These are phyloP conservation scores for Onychomys arenicola DNA, from an alignment of 2,797 vertebrate genomes.

Conservation along the genomic window DNA sequence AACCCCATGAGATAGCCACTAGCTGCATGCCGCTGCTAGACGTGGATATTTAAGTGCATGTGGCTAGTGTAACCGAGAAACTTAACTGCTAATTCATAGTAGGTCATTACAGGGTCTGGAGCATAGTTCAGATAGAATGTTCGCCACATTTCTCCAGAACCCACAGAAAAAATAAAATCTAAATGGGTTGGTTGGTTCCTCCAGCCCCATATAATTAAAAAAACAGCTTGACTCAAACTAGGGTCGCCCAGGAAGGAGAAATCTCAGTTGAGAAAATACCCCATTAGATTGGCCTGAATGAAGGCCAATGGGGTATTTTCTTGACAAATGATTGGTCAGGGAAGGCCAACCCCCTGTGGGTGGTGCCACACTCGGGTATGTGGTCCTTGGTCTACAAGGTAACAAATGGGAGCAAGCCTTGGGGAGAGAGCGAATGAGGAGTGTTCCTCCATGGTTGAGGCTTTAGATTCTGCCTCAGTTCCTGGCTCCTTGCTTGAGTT, in stretches of 20 bases:
- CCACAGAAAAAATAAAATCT: neutral
- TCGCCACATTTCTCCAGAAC: neutral
- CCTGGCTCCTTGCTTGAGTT: neutral
- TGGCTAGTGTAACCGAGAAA: neutral
- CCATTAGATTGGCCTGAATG: neutral
- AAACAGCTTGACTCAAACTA: neutral
- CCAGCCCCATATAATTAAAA: too few relatives aligned
- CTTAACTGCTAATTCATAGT: neutral
- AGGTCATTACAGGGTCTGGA: neutral
- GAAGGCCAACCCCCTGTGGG: neutral
- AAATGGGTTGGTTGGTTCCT: neutral
- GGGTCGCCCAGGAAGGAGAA: neutral
- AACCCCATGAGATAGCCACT: neutral
- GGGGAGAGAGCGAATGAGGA: neutral
- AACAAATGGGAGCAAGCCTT: neutral
- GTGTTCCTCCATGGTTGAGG: accelerated
- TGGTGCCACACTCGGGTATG: neutral
- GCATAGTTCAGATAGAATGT: neutral
- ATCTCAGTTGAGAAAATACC: neutral
- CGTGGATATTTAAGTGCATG: neutral
- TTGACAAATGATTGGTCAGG: too few relatives aligned
- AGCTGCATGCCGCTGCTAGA: neutral
- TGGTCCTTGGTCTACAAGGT: neutral
- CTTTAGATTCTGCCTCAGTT: neutral
- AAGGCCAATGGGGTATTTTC: neutral